These are phyloP conservation scores for Dicentrarchus labrax DNA, from an alignment of 2,113 vertebrate genomes.

Conservation along the genomic window DNA sequence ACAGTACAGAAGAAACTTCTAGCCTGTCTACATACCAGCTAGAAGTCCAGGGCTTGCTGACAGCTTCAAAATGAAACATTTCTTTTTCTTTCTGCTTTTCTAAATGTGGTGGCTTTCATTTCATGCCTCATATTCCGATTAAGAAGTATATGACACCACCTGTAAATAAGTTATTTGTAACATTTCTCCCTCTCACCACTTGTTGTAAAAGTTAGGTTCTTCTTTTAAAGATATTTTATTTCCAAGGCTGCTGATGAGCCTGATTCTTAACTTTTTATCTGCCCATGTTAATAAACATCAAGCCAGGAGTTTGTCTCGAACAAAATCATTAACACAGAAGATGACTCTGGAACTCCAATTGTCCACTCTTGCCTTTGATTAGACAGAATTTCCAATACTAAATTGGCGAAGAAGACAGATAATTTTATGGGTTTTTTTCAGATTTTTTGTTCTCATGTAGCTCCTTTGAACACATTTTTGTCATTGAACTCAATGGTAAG, in stretches of 20 bases:
- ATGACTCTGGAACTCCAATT: not conserved
- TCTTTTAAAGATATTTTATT: not conserved
- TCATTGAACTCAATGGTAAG: slow-evolving; percentile 58
- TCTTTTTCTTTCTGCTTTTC: slow-evolving; percentile 27
- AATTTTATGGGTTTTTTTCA: not conserved
- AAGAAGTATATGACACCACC: not conserved
- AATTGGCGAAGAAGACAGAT: slow-evolving; percentile 9
- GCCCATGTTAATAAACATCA: not conserved
- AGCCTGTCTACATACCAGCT: not conserved
- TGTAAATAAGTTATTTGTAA: slow-evolving; percentile 3
- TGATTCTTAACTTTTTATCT: not conserved
- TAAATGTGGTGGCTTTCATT: slow-evolving; percentile 39
- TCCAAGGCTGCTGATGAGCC: not conserved
- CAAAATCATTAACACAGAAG: slow-evolving; percentile 15
- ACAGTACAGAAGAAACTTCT: slow-evolving; percentile 56
- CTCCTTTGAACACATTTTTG: slow-evolving; percentile 60
- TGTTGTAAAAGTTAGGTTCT: slow-evolving; percentile 18
- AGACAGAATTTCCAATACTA: slow-evolving; percentile 24
- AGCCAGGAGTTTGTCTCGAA: slow-evolving; percentile 13
- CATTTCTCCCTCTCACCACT: not conserved
- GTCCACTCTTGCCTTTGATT: slow-evolving; percentile 48
- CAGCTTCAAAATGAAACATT: slow-evolving; percentile 49
- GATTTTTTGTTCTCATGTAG: slow-evolving; percentile 4
- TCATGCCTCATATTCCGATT: slow-evolving; percentile 49
- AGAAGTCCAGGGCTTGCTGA: slow-evolving; percentile 31